phyloP scores from a whole-genome alignment of 2,113 vertebrate genomes.

The Carettochelys insculpta region DNA sequence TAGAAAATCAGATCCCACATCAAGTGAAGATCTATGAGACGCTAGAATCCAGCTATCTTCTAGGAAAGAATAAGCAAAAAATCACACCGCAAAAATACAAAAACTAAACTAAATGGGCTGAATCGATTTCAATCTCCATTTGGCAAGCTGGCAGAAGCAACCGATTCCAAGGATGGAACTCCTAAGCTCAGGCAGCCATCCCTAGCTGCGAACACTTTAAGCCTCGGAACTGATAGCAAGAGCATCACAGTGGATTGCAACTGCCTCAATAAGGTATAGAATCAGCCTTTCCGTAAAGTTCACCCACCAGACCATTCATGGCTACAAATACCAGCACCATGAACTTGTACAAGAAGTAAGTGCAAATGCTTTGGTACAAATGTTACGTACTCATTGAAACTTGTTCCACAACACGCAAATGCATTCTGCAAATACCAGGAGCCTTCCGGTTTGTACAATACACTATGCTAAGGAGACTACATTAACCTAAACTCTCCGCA shows the following conservation, averaged over 20 bases:
- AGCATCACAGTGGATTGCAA: background rate
- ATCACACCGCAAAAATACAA: fast-evolving
- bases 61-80: background rate
- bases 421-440: fast-evolving
- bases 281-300: background rate
- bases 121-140: background rate
- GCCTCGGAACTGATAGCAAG: fast-evolving
- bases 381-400: background rate
- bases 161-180: background rate
- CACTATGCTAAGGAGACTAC: background rate
- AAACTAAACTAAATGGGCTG: background rate
- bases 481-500: fast-evolving
- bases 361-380: background rate
- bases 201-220: background rate
- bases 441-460: too few relatives aligned
- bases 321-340: fast-evolving
- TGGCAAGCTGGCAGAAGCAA: fast-evolving
- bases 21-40: background rate
- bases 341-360: fast-evolving
- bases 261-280: background rate
- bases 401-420: background rate
- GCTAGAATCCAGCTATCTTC: background rate
- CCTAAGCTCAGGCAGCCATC: background rate
- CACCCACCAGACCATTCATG: fast-evolving
- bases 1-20: background rate